phyloP scores from a whole-genome alignment of 2,888 invertebrate genomes.

The Aspidiotus destructor region DNA sequence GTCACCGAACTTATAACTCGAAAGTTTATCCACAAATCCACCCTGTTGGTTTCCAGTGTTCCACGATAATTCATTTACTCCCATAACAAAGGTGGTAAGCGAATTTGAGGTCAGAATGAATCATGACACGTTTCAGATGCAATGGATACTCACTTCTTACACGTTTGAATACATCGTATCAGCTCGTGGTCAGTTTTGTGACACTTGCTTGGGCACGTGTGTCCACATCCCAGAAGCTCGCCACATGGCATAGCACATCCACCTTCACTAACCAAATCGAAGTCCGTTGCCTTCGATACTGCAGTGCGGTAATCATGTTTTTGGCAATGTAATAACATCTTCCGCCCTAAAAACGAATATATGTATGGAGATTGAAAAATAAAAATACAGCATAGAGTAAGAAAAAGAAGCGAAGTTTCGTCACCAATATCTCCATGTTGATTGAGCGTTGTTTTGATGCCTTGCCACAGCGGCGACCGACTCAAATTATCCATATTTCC shows the following conservation, averaged over 20 bases:
- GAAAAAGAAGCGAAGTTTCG: background rate
- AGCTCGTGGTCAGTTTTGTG: constrained; percentile 50
- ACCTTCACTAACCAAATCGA: constrained; percentile 46
- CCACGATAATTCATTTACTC: too few relatives aligned
- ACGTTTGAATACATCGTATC: constrained; percentile 46
- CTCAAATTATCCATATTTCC: constrained; percentile 58
- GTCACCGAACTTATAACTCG: too few relatives aligned
- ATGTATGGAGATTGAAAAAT: too few relatives aligned
- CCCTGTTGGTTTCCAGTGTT: too few relatives aligned
- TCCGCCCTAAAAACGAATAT: constrained; percentile 32
- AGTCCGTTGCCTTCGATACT: constrained; percentile 38
- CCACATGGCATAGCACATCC: constrained; percentile 53
- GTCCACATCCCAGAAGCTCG: constrained; percentile 50
- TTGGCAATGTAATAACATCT: constrained; percentile 45
- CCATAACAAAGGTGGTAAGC: too few relatives aligned
- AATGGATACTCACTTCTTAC: constrained; percentile 38
- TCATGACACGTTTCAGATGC: too few relatives aligned
- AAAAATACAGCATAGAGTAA: too few relatives aligned
- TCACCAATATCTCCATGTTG: constrained; percentile 48
- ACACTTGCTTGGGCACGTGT: constrained; percentile 53
- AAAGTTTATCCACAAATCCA: too few relatives aligned
- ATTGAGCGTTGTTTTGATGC: constrained; percentile 47
- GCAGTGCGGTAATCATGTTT: constrained; percentile 45
- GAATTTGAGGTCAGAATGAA: too few relatives aligned
- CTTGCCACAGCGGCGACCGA: constrained; percentile 49